Evolutionary conservation across 2,113 vertebrate genomes (phyloP), one percentile per base, ranked within the genome.

Genomic region (Pedionomus torquatus): DNA sequence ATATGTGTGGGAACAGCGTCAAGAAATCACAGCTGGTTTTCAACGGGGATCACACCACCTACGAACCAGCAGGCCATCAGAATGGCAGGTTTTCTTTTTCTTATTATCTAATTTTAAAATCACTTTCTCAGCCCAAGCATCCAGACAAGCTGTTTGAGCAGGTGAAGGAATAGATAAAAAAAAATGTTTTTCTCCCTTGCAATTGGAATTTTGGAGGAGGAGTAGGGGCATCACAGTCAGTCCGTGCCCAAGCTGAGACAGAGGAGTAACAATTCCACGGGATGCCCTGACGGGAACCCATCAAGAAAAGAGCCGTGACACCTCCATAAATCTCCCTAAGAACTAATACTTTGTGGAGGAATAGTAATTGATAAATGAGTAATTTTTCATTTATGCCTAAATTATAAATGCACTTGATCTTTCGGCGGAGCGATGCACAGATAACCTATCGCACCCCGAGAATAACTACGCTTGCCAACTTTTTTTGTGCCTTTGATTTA

Each of bases 31-130:
- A 52, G 6, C 35, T 17, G 74, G 1, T 2, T 55, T 4, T 7
- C 61, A 43, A 41, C 0, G 7, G 72, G 48, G 39, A 46, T 41
- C 19, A 15, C 1, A 2, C 9, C 54, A 44, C 0, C 41, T 3
- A 14, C 5, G 60, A 77, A 60, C 11, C 48, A 10, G 9, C 24
- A 8, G 4, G 57, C 4, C 13, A 10, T 25, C 46, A 39, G 76
- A 39, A 76, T 4, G 17, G 5, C 48, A 17, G 4, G 4, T 33
- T 63, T 79, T 66, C 30, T 18, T 7, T 20, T 19, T 17, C 69
- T 46, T 2, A 21, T 52, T 52, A 52, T 52, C 28, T 52, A 26
- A 52, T 52, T 52, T 52, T 28, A 39, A n/a, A 9, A 13, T 14
- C 57, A 9, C 3, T 6, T 49, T 41, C 64, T 37, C 33, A 65